phyloP scores from a whole-genome alignment of 2,888 invertebrate species.

The Hirtodrosophila cameraria region DNA sequence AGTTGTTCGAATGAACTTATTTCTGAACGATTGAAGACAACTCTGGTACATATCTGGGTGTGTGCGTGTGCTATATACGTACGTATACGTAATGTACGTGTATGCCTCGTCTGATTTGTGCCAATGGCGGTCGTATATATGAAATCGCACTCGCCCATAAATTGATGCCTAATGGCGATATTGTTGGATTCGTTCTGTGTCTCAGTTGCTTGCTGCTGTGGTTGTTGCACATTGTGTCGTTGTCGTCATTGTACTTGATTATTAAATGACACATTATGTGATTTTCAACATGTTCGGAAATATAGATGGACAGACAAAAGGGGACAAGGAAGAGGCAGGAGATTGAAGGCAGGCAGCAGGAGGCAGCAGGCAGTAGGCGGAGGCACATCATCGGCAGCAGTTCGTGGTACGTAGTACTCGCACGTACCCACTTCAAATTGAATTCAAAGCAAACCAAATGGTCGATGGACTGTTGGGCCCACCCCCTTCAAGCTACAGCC shows the following conservation, averaged over 20 bases:
- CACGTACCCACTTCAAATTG: slow-evolving; percentile 63
- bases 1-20: too few relatives aligned
- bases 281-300: slow-evolving; percentile 69
- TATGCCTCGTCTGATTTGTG: slow-evolving; percentile 51
- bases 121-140: slow-evolving; percentile 67
- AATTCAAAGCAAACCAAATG: slow-evolving; percentile 70
- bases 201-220: slow-evolving; percentile 4
- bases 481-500: neutral
- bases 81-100: neutral
- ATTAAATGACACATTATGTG: slow-evolving; percentile 83
- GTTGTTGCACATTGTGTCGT: slow-evolving; percentile 63
- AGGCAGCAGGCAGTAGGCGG: slow-evolving; percentile 5
- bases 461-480: slow-evolving; percentile 31
- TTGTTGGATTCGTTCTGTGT: slow-evolving; percentile 60
- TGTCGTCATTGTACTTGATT: slow-evolving; percentile 76
- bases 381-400: slow-evolving; percentile 19
- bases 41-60: neutral
- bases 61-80: neutral
- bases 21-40: too few relatives aligned
- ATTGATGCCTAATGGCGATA: slow-evolving; percentile 79
- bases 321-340: neutral
- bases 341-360: neutral
- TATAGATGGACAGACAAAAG: slow-evolving; percentile 17
- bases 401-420: slow-evolving; percentile 26
- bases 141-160: slow-evolving; percentile 57